phyloP scores from a whole-genome alignment of 2,797 vertebrate species.

The Siniperca obscura region DNA sequence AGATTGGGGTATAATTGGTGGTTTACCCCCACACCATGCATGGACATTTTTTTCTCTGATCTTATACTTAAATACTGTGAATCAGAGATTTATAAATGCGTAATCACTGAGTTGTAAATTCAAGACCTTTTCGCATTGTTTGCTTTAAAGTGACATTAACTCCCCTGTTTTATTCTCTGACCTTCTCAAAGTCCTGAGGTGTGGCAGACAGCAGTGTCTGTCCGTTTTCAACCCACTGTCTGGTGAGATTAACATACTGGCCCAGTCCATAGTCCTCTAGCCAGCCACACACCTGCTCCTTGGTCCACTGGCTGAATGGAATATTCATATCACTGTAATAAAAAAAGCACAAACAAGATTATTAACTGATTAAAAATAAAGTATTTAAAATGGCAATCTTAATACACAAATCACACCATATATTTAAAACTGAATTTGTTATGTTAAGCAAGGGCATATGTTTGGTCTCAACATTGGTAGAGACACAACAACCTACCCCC shows the following conservation, averaged over 20 bases:
- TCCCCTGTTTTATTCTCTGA: conserved; percentile 59
- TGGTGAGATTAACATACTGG: conserved; percentile 93
- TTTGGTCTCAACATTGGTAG: too few species aligned
- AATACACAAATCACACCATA: not conserved
- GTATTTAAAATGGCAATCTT: not conserved
- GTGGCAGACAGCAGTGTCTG: conserved; percentile 94
- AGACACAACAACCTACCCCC: too few species aligned
- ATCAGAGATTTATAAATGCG: not conserved
- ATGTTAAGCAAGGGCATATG: too few species aligned
- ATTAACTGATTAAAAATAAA: not conserved
- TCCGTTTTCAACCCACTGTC: conserved; percentile 95
- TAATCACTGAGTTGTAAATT: conserved; percentile 4
- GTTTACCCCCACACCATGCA: not conserved
- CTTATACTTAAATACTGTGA: not conserved
- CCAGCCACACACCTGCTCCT: conserved; percentile 95
- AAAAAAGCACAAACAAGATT: not conserved
- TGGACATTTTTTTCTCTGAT: not conserved
- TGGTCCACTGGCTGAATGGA: conserved; percentile 95
- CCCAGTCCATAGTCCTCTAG: conserved; percentile 94
- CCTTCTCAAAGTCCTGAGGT: conserved; percentile 97
- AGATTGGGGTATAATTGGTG: not conserved
- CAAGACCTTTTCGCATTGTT: not conserved
- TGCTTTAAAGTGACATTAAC: not conserved
- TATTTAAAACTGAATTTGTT: not conserved
- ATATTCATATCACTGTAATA: conserved; percentile 88